Conservation (phyloP, 2,113 vertebrate species). For the Apteryx owenii region DNA sequence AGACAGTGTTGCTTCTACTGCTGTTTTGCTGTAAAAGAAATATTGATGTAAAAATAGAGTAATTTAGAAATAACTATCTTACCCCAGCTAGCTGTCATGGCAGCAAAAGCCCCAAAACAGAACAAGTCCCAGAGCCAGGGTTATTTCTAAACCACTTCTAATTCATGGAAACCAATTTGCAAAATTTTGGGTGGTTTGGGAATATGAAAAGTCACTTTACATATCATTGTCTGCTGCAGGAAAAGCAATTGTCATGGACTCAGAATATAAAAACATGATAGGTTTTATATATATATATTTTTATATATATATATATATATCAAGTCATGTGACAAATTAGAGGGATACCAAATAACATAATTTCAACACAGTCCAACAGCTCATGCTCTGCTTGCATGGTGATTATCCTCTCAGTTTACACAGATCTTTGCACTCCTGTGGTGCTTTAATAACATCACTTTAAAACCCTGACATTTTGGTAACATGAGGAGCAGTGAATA, state of each 20-base stretch:
- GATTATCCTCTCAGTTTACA: slow-evolving; percentile 75
- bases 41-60: slow-evolving; percentile 72
- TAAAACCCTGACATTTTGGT: slow-evolving; percentile 57
- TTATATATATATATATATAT: background rate
- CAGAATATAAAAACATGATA: slow-evolving; percentile 57
- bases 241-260: slow-evolving; percentile 48
- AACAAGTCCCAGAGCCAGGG: slow-evolving; percentile 54
- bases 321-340: slow-evolving; percentile 65
- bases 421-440: slow-evolving; percentile 57
- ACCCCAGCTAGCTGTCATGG: slow-evolving; percentile 40
- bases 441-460: slow-evolving; percentile 62
- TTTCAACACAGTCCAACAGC: slow-evolving; percentile 54
- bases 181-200: slow-evolving; percentile 70
- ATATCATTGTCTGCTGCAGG: slow-evolving; percentile 63
- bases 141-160: slow-evolving; percentile 75
- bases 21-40: slow-evolving; percentile 50
- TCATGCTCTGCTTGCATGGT: background rate
- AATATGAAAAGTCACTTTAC: slow-evolving; percentile 74
- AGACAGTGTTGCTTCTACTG: slow-evolving; percentile 56
- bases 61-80: slow-evolving; percentile 74
- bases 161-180: slow-evolving; percentile 78
- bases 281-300: background rate
- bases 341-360: slow-evolving; percentile 4
- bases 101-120: slow-evolving; percentile 48
- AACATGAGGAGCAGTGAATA: background rate